Conservation (phyloP, 2,797 vertebrate genomes). For the Hipposideros larvatus region DNA sequence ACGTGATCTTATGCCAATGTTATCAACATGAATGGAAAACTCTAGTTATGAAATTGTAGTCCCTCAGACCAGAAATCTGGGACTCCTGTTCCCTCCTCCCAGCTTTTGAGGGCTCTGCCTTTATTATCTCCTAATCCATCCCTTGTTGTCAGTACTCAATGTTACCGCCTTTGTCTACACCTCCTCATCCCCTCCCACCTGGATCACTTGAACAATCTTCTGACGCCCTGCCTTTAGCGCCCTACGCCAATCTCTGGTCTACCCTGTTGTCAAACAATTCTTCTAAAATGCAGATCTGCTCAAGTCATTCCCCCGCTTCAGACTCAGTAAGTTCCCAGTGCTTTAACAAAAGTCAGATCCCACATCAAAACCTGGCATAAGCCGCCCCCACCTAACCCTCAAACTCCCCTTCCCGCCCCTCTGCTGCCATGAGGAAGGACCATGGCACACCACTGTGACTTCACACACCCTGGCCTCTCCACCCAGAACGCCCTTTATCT, state of each 20-base stretch:
- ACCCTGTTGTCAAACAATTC: background rate
- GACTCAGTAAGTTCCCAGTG: too few species aligned
- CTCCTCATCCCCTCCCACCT: background rate
- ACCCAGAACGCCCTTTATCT: background rate
- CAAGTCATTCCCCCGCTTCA: background rate
- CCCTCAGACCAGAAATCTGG: background rate
- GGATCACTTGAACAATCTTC: background rate
- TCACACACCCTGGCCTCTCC: background rate
- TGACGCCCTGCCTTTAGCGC: too few species aligned
- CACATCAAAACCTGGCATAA: background rate
- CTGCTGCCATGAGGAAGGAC: too few species aligned
- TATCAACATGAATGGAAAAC: background rate
- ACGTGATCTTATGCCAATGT: background rate
- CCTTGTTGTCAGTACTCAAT: background rate
- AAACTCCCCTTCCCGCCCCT: background rate
- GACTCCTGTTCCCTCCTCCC: background rate
- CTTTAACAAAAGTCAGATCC: background rate
- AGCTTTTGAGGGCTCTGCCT: background rate
- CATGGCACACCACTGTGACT: background rate
- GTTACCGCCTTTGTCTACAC: too few species aligned
- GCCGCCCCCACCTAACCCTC: background rate
- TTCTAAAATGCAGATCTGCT: background rate
- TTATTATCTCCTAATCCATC: background rate
- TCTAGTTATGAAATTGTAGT: background rate
- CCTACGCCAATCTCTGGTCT: background rate